Evolutionary conservation across 2,113 vertebrate species (phyloP), one percentile per base, ranked within the genome.

Genomic region (Chaenogobius annularis): DNA sequence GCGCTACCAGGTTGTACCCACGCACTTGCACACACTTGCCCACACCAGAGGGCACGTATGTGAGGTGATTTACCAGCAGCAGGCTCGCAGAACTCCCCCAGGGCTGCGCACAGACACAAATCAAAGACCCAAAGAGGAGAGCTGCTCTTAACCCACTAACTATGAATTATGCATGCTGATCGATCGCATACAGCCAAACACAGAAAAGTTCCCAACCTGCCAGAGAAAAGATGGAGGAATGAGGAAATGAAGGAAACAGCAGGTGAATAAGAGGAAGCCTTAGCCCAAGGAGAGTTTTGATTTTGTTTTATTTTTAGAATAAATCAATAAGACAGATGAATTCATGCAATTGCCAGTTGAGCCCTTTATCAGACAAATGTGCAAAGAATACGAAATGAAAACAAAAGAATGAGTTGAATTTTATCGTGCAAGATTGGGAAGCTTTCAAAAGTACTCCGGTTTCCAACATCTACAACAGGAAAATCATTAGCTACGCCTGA

Each of bases 141-240:
- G 79, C 83, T 84, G 78, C 75, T 88, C 79, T 85, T 83, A 90
- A 87, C 84, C 79, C 81, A 72, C 84, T 68, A 82, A 88, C 83
- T 74, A 92, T 91, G 89, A 90, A 90, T 90, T 88, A 92, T 92
- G 86, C 86, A 91, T 89, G 81, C 40, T 75, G 81, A 90, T 90
- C 80, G 90, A 91, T 91, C 37, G 71, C 78, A 71, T 74, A 65
- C 78, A 69, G 78, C 82, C 75, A 86, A 88, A 91, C 80, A 78
- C 78, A 0, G 15, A 88, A 87, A 88, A 85, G 83, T 86, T 87
- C 63, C 81, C 65, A 84, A 90, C 73, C 79, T 83, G 78, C 75
- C 79, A 84, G 76, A 72, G 65, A 63, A 80, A 84, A 83, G 85
- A 89, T 84, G 83, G 85, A 89, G 90, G 26, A 82, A 73, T 65